Percentiles rank a stretch among this genome's conserved stretches.
Conservation (phyloP, 2,797 vertebrate genomes). For the Characodon lateralis region DNA sequence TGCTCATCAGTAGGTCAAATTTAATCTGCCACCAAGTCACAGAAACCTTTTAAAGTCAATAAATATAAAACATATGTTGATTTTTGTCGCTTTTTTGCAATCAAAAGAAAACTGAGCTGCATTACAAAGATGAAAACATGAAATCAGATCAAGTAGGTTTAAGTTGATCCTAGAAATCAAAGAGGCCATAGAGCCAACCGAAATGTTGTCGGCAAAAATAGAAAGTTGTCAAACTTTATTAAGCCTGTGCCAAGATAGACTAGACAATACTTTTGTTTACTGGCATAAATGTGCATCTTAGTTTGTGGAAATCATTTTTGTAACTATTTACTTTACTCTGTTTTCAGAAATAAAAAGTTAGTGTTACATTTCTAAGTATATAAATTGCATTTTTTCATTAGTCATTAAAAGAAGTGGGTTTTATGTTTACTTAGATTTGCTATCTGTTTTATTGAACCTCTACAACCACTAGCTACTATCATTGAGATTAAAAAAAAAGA, state of each 20-base stretch:
- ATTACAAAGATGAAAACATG: conserved; percentile 16
- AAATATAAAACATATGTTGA: background rate
- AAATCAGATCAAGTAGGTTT: conserved; percentile 17
- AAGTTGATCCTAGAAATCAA: conserved; percentile 19
- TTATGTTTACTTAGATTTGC: background rate
- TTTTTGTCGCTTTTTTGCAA: background rate
- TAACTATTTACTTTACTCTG: background rate
- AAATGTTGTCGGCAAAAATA: conserved; percentile 54
- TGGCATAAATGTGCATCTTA: conserved; percentile 23
- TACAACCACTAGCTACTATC: background rate
- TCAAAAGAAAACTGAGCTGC: conserved; percentile 1
- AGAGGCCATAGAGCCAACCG: conserved; percentile 32
- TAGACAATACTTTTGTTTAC: background rate
- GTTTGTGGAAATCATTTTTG: conserved; percentile 19
- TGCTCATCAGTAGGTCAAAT: conserved; percentile 51
- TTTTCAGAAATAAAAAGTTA: background rate
- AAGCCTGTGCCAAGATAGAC: conserved; percentile 44
- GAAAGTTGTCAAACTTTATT: conserved; percentile 28
- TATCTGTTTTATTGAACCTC: background rate
- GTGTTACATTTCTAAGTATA: background rate
- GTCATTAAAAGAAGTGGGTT: background rate
- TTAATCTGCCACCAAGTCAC: conserved; percentile 3
- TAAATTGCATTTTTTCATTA: background rate
- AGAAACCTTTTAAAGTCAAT: background rate
- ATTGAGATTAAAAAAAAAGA: background rate